Conservation (phyloP, 2,797 vertebrate genomes). For the Carapus acus region DNA sequence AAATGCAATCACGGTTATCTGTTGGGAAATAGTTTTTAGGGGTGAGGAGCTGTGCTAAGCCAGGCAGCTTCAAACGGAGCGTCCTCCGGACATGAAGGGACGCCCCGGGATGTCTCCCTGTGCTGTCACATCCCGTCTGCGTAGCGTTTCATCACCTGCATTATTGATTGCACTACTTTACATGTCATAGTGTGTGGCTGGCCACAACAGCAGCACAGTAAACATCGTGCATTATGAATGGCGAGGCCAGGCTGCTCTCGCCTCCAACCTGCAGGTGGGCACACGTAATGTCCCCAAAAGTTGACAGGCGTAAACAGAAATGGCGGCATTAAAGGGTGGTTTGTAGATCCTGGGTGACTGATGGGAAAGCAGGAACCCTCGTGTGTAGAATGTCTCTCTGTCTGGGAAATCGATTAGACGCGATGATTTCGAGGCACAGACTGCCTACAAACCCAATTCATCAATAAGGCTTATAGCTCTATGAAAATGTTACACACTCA, state of each 20-base stretch:
- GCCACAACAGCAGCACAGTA: conserved; percentile 40
- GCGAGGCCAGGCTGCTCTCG: no score
- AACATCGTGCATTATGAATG: conserved; percentile 54
- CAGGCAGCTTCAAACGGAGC: conserved; percentile 12
- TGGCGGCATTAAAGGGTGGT: no score
- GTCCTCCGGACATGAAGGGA: conserved; percentile 20
- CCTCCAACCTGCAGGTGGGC: no score
- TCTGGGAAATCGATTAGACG: no score
- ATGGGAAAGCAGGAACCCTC: no score
- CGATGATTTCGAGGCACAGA: no score
- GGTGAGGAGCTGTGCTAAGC: no score
- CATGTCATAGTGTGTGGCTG: conserved; percentile 41
- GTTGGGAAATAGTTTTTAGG: conserved; percentile 18
- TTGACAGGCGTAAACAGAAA: no score
- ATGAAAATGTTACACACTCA: conserved; percentile 4
- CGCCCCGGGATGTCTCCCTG: conserved; percentile 40
- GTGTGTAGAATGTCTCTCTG: no score
- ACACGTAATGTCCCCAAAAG: no score
- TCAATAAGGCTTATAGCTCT: conserved; percentile 17
- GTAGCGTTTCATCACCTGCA: conserved; percentile 60
- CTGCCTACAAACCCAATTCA: conserved; percentile 4
- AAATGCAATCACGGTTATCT: conserved; percentile 12
- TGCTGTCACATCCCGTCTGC: conserved; percentile 56
- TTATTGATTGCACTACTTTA: conserved; percentile 63
- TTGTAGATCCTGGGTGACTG: no score